A percentile compares a stretch with the other conserved stretches of the same genome.
Evolutionary conservation across 1,140 invertebrate species (phyloP).

Genomic region (Eupristina koningsbergeri): DNA sequence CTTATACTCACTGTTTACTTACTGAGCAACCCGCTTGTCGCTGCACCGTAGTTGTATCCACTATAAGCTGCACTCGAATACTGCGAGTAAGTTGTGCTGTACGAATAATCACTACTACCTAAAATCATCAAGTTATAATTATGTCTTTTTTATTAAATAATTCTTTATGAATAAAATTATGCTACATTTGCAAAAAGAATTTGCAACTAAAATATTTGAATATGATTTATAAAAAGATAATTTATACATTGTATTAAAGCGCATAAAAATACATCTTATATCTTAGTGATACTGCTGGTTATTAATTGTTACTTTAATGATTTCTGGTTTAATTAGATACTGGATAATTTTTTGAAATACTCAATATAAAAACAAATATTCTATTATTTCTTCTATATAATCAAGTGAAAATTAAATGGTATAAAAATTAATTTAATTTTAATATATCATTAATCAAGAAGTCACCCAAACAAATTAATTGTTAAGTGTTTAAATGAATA

Average conservation of each 20-base stretch:
- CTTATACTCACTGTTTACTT: slow-evolving; percentile 84
- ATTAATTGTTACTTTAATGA: too few species aligned
- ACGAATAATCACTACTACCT: slow-evolving; percentile 83
- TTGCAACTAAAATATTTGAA: background rate
- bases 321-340: too few species aligned
- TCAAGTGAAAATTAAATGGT: too few species aligned
- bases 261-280: too few species aligned
- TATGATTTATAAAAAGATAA: background rate
- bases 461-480: too few species aligned
- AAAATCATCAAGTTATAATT: slow-evolving; percentile 29
- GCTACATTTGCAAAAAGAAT: background rate
- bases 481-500: too few species aligned
- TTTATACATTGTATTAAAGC: too few species aligned
- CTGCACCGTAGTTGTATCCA: slow-evolving; percentile 81
- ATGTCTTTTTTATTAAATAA: background rate
- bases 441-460: background rate
- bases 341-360: too few species aligned
- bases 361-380: too few species aligned
- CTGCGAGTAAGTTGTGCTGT: slow-evolving; percentile 83
- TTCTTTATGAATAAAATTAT: background rate
- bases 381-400: too few species aligned
- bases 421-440: background rate
- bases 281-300: too few species aligned
- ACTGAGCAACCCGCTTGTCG: slow-evolving; percentile 85
- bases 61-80: slow-evolving; percentile 81